These are phyloP conservation scores for Drosophila saltans DNA, from an alignment of 1,140 invertebrate genomes.

Conservation along the genomic window DNA sequence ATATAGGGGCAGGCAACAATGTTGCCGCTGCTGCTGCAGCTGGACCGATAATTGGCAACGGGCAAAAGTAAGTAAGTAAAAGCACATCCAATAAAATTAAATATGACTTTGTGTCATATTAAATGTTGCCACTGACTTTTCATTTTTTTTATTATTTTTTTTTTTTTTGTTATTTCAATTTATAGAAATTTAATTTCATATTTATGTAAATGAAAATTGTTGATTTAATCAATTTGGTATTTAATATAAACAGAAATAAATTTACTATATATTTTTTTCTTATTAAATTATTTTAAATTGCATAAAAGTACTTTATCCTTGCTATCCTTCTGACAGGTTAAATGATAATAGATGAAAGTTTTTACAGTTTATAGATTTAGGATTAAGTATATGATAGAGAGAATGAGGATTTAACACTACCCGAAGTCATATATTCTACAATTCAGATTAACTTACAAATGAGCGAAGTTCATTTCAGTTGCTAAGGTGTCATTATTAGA, in stretches of 20 bases:
- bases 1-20: not conserved
- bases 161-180: slow-evolving; percentile 22
- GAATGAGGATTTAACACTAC: no score
- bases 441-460: no score
- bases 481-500: no score
- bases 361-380: no score
- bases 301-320: no score
- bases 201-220: slow-evolving; percentile 1
- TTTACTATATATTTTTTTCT: no score
- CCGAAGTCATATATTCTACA: no score
- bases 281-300: no score
- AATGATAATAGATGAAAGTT: no score
- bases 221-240: slow-evolving; percentile 1
- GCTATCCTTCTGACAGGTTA: no score
- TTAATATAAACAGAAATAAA: not conserved
- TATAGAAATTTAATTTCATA: slow-evolving; percentile 1
- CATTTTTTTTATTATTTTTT: slow-evolving; percentile 22
- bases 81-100: slow-evolving; percentile 69
- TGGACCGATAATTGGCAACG: slow-evolving; percentile 69
- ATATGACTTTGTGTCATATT: slow-evolving; percentile 66
- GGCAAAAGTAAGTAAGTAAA: slow-evolving; percentile 46
- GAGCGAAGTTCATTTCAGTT: no score
- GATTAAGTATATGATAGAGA: no score
- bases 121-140: slow-evolving; percentile 36
- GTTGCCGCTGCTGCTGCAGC: slow-evolving; percentile 41